phyloP scores from a whole-genome alignment of 2,888 invertebrate genomes.

The Seira sanloemensis region DNA sequence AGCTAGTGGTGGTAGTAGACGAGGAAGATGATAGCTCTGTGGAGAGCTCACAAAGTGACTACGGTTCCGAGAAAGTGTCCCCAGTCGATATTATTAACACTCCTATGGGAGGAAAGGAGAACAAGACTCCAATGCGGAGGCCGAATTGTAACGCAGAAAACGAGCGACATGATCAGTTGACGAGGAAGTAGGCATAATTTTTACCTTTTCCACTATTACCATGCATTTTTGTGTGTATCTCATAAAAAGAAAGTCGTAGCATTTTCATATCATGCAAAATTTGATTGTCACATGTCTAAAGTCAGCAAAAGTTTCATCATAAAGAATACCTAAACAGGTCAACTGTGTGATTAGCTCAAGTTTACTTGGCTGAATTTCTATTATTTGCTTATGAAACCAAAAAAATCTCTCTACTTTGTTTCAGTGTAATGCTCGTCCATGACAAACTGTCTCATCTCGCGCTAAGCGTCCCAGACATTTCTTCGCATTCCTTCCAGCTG shows the following conservation, averaged over 20 bases:
- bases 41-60: constrained; percentile 54
- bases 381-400: too few relatives aligned
- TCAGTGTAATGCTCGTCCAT: constrained; percentile 72
- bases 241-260: background rate
- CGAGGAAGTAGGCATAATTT: constrained; percentile 50
- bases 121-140: constrained; percentile 8
- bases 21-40: constrained; percentile 15
- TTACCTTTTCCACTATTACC: background rate
- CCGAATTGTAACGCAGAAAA: background rate
- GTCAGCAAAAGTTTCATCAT: too few relatives aligned
- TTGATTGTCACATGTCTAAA: too few relatives aligned
- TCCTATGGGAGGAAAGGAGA: background rate
- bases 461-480: constrained; percentile 72
- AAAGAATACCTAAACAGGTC: too few relatives aligned
- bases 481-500: constrained; percentile 58
- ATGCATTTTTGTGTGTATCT: background rate
- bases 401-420: too few relatives aligned
- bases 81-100: constrained; percentile 18
- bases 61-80: constrained; percentile 44
- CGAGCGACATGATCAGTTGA: constrained; percentile 37
- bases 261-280: too few relatives aligned
- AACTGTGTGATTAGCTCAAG: too few relatives aligned
- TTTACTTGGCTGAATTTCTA: too few relatives aligned
- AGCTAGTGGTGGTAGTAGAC: background rate
- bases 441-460: constrained; percentile 72